These are phyloP conservation scores for Neomorphus geoffroyi DNA, from an alignment of 2,797 vertebrate genomes.

Conservation along the genomic window DNA sequence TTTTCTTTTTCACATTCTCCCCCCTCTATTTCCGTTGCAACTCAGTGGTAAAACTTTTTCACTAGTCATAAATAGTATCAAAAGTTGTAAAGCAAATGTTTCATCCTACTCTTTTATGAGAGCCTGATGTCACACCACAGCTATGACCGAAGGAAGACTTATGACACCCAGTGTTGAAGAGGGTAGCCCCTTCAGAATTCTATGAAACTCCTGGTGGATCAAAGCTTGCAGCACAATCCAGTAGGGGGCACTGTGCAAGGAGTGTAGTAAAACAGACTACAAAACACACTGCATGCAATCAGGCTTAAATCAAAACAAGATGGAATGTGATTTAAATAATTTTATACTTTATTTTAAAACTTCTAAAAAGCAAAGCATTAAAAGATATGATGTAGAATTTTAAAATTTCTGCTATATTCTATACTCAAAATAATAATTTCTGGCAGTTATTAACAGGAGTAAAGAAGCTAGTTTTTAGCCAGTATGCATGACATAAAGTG, in stretches of 20 bases:
- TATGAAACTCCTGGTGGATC: not conserved
- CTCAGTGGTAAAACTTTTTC: not conserved
- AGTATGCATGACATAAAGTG: not conserved
- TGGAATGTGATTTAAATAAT: not conserved
- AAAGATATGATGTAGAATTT: not conserved
- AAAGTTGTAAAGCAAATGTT: not conserved
- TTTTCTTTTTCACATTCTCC: not conserved
- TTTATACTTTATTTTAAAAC: conserved; percentile 7
- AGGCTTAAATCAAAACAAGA: not conserved
- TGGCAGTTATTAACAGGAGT: not conserved
- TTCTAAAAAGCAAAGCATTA: not conserved
- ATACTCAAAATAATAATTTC: not conserved
- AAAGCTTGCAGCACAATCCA: rapidly evolving
- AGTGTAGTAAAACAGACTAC: not conserved
- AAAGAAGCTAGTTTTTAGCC: not conserved
- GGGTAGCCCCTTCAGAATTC: not conserved
- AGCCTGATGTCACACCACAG: not conserved
- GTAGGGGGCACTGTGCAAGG: not conserved
- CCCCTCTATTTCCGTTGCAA: not conserved
- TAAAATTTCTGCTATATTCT: not conserved
- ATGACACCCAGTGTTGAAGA: not conserved
- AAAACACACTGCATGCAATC: not conserved
- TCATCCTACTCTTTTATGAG: not conserved
- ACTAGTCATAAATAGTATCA: not conserved
- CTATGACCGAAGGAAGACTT: not conserved